Evolutionary conservation across 2,888 invertebrate species (phyloP), one percentile per base, ranked within the genome.

Genomic region (Eupeodes luniger): DNA sequence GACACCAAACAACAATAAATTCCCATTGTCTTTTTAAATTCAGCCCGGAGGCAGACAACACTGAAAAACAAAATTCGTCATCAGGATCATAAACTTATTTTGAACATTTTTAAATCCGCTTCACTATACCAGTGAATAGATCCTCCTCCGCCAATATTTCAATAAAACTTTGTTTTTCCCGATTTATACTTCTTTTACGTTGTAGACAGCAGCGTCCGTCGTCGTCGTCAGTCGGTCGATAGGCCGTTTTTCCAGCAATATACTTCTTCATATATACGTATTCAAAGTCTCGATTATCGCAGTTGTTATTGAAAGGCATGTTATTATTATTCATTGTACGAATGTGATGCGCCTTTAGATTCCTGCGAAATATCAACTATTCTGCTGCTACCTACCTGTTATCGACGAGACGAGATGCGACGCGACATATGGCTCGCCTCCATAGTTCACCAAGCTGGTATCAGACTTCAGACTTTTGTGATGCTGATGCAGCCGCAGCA

Each of bases 1-100:
- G 76, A 34, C 81, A 75, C 61, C 61, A 61, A 69, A 53, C 67
- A 67, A 11, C 61, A 61, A 70, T 69, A 66, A 76, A 69, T 14
- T 62, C 16, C n/a, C 14, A 57, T 77, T 67, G 57, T 67, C 12
- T 47, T 12, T 6, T 9, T 40, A 12, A 19, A 7, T 27, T 27
- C 47, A 27, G 10, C 27, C 5, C 4, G 19, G 14, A 66, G 14
- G 14, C 19, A 19, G 44, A 66, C 66, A 66, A 27, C 27, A 27
- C 27, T 27, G 66, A 27, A 19, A 14, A 66, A 47, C 2, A 49
- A 66, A 27, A 47, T 66, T 47, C 27, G 14, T 27, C 64, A 27
- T 27, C 5, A 11, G 40, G 11, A 47, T 64, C 44, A 47, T 64
- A 64, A 64, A 64, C 19, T 64, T 47, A 44, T 64, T 44, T 62